Evolutionary conservation across 2,113 vertebrate genomes (phyloP).

Genomic region (Heterotilapia buettikoferi): DNA sequence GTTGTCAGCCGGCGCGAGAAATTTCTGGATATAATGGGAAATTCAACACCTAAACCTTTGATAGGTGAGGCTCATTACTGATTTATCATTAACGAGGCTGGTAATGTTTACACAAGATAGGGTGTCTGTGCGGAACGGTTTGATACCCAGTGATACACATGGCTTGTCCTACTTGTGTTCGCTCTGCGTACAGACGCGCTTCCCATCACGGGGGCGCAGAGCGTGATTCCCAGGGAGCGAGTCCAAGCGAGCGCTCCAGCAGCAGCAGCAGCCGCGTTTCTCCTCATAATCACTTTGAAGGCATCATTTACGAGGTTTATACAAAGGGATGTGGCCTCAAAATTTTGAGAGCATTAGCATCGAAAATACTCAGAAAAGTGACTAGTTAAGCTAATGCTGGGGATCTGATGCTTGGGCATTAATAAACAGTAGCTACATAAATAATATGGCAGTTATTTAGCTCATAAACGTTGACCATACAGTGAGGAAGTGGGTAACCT

Average conservation of each 20-base stretch:
- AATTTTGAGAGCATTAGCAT: not conserved
- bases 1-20: slow-evolving; percentile 61
- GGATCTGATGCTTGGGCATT: not conserved
- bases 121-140: not conserved
- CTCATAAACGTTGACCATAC: too few species aligned
- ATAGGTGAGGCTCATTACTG: slow-evolving; percentile 64
- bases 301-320: not conserved
- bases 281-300: not conserved
- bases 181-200: slow-evolving; percentile 29
- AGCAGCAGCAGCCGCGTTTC: not conserved
- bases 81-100: not conserved
- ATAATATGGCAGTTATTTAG: not conserved
- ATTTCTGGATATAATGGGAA: slow-evolving; percentile 74
- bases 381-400: not conserved
- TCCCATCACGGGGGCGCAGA: slow-evolving; percentile 44
- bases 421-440: not conserved
- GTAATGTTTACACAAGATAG: not conserved
- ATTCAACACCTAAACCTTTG: slow-evolving; percentile 73
- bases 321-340: not conserved
- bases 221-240: slow-evolving; percentile 35
- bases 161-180: slow-evolving; percentile 23
- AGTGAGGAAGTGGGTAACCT: not conserved
- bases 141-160: slow-evolving; percentile 6
- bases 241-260: slow-evolving; percentile 3
- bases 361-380: not conserved